These are phyloP conservation scores for Acromyrmex echinatior DNA, from an alignment of 1,140 invertebrate species.

Conservation along the genomic window DNA sequence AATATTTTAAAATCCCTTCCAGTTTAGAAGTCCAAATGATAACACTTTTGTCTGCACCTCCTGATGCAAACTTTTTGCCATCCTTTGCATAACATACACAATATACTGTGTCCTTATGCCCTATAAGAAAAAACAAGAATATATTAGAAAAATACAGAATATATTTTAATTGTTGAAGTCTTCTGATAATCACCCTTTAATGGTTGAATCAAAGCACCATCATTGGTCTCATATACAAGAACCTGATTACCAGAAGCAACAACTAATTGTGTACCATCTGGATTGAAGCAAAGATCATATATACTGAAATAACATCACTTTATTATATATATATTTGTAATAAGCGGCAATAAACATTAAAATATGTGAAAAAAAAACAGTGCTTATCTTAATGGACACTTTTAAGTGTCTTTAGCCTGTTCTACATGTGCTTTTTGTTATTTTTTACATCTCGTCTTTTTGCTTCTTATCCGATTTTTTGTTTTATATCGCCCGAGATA, in stretches of 20 bases:
- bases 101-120: constrained; percentile 98
- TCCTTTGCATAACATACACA: constrained; percentile 97
- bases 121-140: constrained; percentile 78
- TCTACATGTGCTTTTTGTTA: too few species aligned
- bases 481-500: too few species aligned
- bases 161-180: neutral
- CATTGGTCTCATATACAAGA: constrained; percentile 96
- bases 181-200: constrained; percentile 90
- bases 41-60: constrained; percentile 98
- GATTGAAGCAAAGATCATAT: constrained; percentile 97
- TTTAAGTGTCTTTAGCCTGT: neutral
- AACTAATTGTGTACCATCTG: constrained; percentile 97
- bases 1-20: constrained; percentile 98
- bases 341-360: neutral
- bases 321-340: constrained; percentile 46
- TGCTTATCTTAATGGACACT: neutral
- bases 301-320: constrained; percentile 90
- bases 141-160: constrained; percentile 12
- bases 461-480: too few species aligned
- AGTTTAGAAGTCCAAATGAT: constrained; percentile 99
- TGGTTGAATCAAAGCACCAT: constrained; percentile 96
- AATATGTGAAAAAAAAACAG: neutral
- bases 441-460: too few species aligned
- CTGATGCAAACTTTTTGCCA: constrained; percentile 99
- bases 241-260: constrained; percentile 97